phyloP scores from a whole-genome alignment of 1,140 invertebrate genomes.

The Panonychus citri region DNA sequence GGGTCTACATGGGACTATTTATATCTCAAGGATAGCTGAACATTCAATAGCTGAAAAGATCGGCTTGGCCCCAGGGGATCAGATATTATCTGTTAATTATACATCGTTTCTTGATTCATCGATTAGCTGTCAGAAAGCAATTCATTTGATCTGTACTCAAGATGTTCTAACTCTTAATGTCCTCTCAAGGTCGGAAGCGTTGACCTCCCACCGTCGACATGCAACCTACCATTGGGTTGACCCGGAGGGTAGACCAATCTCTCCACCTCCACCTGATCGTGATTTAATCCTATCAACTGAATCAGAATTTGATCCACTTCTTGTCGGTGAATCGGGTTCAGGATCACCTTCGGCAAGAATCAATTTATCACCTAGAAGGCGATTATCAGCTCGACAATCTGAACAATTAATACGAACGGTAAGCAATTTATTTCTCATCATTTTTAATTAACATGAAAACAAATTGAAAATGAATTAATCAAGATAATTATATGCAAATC shows the following conservation, averaged over 20 bases:
- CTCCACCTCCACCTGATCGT: conserved; percentile 43
- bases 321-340: no score
- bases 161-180: conserved; percentile 1
- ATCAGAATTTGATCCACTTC: no score
- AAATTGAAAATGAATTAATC: no score
- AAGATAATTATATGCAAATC: background rate
- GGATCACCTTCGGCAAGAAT: no score
- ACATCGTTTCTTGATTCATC: conserved; percentile 36
- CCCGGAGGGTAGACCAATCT: conserved; percentile 55
- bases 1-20: conserved; percentile 33
- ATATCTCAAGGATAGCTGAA: conserved; percentile 62
- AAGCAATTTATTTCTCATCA: no score
- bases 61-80: conserved; percentile 58
- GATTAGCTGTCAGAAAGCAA: conserved; percentile 2
- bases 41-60: conserved; percentile 58
- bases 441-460: no score
- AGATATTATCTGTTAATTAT: conserved; percentile 65
- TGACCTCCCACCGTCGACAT: conserved; percentile 19
- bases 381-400: no score
- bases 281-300: background rate
- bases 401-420: no score
- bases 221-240: conserved; percentile 81
- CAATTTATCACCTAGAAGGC: no score
- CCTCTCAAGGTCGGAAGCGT: background rate
- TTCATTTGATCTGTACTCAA: background rate